Percentiles rank a stretch among this genome's conserved stretches.
phyloP scores from a whole-genome alignment of 2,888 invertebrate genomes.

The Brachyopa scutellaris region DNA sequence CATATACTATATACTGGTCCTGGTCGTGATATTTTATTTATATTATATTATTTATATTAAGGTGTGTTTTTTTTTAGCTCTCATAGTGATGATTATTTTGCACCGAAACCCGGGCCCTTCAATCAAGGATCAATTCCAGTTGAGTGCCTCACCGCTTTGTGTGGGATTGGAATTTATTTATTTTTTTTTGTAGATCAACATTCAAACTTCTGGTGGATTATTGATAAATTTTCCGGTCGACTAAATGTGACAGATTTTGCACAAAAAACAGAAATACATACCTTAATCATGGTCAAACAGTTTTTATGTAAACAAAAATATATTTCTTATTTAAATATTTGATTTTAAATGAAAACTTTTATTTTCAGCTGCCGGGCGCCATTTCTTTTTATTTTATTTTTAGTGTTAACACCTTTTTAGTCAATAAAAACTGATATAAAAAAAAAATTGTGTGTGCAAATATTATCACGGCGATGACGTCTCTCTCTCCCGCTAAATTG shows the following conservation, averaged over 20 bases:
- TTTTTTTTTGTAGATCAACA: constrained; percentile 58
- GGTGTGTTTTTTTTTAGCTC: constrained; percentile 41
- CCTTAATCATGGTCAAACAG: constrained; percentile 49
- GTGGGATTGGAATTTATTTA: neutral
- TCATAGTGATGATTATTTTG: constrained; percentile 25
- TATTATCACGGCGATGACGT: too few species aligned
- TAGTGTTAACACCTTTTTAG: neutral
- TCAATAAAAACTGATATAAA: too few species aligned
- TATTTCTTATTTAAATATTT: constrained; percentile 49
- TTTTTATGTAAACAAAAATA: constrained; percentile 26
- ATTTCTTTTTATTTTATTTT: constrained; percentile 32
- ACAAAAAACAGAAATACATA: neutral
- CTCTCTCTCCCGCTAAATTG: constrained; percentile 9
- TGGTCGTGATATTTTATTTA: constrained; percentile 41
- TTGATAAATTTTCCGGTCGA: constrained; percentile 67
- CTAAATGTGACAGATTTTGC: constrained; percentile 55
- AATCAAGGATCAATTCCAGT: constrained; percentile 61
- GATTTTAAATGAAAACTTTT: constrained; percentile 40
- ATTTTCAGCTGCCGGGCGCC: constrained; percentile 45
- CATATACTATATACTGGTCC: too few species aligned
- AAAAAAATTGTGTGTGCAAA: too few species aligned
- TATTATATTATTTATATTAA: constrained; percentile 32
- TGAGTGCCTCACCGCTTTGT: constrained; percentile 33
- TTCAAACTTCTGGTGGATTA: constrained; percentile 68
- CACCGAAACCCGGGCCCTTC: too few species aligned